phyloP scores from a whole-genome alignment of 2,113 vertebrate species.

The Ploceus nigricollis region DNA sequence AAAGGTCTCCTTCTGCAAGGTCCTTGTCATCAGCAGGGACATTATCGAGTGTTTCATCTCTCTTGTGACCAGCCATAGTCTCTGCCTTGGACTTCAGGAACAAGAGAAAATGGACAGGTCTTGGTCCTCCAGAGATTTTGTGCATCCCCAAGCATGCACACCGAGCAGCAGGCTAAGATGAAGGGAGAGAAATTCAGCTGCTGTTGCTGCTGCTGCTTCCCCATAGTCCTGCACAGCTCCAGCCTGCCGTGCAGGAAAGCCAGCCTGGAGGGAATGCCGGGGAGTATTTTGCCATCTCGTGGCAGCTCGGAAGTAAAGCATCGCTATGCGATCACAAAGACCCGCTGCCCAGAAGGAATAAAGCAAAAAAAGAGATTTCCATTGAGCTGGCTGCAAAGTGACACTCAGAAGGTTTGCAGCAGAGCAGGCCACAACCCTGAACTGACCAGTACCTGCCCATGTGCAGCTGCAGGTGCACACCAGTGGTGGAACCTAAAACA shows the following conservation, averaged over 20 bases:
- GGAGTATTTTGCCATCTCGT: constrained; percentile 7
- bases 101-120: background rate
- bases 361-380: background rate
- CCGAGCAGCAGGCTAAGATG: fast-evolving
- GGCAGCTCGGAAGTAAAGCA: background rate
- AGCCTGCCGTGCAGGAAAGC: background rate
- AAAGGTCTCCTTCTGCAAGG: background rate
- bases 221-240: background rate
- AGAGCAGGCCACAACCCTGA: background rate
- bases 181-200: background rate
- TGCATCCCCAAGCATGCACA: fast-evolving
- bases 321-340: fast-evolving
- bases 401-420: background rate
- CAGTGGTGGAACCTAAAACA: background rate
- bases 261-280: background rate
- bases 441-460: fast-evolving
- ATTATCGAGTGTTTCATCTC: fast-evolving
- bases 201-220: background rate
- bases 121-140: background rate
- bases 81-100: background rate
- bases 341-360: fast-evolving
- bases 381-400: background rate
- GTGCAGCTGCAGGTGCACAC: background rate
- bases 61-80: background rate
- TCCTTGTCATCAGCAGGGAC: background rate